These are phyloP conservation scores for Drosophila borborema DNA, from an alignment of 2,888 invertebrate genomes.

Conservation along the genomic window DNA sequence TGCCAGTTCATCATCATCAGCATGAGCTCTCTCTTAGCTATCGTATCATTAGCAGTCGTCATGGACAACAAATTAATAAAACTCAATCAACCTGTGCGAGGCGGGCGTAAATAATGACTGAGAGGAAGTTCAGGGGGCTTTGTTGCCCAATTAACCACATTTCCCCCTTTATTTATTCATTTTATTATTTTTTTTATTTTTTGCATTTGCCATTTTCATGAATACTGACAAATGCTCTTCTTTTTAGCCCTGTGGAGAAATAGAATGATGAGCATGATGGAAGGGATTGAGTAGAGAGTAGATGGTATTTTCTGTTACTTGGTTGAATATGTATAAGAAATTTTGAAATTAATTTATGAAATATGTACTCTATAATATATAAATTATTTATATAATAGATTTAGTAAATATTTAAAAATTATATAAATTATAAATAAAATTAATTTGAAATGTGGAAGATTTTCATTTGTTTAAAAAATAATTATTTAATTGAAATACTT, in stretches of 20 bases:
- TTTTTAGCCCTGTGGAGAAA: slow-evolving; percentile 19
- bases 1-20: slow-evolving; percentile 24
- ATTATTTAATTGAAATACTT: too few species aligned
- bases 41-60: slow-evolving; percentile 55
- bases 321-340: too few species aligned
- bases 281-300: background rate
- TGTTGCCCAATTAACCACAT: slow-evolving; percentile 20
- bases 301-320: background rate
- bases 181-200: too few species aligned
- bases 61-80: slow-evolving; percentile 72
- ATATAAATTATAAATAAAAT: background rate
- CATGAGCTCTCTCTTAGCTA: slow-evolving; percentile 15
- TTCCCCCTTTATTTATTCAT: background rate
- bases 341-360: too few species aligned
- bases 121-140: background rate
- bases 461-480: background rate
- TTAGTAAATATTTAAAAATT: background rate
- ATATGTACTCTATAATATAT: too few species aligned
- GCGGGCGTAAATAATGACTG: slow-evolving; percentile 5
- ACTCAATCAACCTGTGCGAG: slow-evolving; percentile 61
- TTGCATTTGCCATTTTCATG: slow-evolving; percentile 3
- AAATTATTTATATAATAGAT: background rate
- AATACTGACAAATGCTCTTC: slow-evolving; percentile 41
- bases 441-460: background rate
- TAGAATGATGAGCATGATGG: background rate